Conservation (phyloP, 2,888 invertebrate species). For the Lysandra coridon region DNA sequence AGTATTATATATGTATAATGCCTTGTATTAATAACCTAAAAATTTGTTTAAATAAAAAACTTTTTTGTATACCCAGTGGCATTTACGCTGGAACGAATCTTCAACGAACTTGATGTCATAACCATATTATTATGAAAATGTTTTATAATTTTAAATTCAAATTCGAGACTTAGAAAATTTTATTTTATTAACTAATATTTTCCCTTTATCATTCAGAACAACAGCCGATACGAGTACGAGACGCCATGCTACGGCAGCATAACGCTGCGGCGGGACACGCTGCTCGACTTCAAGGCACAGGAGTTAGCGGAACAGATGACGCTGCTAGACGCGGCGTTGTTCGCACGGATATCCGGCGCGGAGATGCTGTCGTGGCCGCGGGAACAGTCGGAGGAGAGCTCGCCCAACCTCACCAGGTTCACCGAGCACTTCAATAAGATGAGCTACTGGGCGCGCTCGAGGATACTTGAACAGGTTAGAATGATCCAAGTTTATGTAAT, state of each 20-base stretch:
- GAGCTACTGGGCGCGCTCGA: conserved; percentile 98
- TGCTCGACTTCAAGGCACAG: conserved; percentile 95
- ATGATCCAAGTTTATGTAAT: too few relatives aligned
- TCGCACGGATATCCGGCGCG: conserved; percentile 97
- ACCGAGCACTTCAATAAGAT: conserved; percentile 99
- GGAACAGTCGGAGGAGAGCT: conserved; percentile 97
- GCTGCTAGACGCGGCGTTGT: conserved; percentile 94
- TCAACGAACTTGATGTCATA: too few relatives aligned
- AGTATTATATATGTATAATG: too few relatives aligned
- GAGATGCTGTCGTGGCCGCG: conserved; percentile 98
- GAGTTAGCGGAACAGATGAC: conserved; percentile 99
- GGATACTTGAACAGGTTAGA: conserved; percentile 89
- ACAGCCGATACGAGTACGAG: conserved; percentile 71
- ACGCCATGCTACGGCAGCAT: conserved; percentile 68
- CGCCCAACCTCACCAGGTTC: conserved; percentile 97
- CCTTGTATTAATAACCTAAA: too few relatives aligned
- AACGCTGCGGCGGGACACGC: conserved; percentile 77
- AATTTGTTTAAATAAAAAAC: too few relatives aligned
- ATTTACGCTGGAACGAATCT: too few relatives aligned
- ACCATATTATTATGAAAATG: too few relatives aligned
- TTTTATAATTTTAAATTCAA: too few relatives aligned
- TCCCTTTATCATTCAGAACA: conserved; percentile 49
- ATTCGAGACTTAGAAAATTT: background rate
- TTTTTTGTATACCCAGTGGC: too few relatives aligned
- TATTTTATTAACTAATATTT: too few relatives aligned